Conservation (phyloP, 2,113 vertebrate genomes). For the cat (Felis catus) region DNA sequence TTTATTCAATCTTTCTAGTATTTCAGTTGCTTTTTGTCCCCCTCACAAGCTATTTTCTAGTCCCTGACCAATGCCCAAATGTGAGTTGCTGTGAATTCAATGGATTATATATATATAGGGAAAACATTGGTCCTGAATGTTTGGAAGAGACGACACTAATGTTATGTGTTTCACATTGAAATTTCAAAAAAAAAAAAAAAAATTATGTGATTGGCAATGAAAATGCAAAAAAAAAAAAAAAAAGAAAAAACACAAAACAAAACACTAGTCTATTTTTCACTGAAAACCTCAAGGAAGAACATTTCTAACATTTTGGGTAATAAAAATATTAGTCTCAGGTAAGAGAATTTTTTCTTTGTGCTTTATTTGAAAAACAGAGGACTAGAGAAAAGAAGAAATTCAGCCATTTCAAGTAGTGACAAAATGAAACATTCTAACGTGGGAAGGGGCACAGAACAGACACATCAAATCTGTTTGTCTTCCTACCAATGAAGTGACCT, state of each 20-base stretch:
- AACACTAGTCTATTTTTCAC: neutral
- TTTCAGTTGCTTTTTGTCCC: neutral
- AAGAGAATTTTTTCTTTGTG: neutral
- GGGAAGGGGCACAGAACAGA: neutral
- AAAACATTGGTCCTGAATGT: neutral
- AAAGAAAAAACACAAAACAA: neutral
- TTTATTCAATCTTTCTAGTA: conserved; percentile 57
- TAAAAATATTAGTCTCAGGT: neutral
- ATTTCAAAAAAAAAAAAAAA: neutral
- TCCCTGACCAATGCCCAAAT: neutral
- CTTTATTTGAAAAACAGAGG: neutral
- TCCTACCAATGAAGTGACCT: neutral
- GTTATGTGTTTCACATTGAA: neutral
- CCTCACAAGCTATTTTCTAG: conserved; percentile 42
- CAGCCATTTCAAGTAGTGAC: neutral
- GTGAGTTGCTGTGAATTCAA: neutral
- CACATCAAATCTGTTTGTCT: neutral
- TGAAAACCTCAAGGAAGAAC: conserved; percentile 25
- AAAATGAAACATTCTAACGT: neutral
- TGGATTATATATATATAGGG: neutral
- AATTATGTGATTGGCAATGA: neutral
- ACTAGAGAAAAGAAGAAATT: neutral
- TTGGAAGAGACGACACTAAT: neutral
- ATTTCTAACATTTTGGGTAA: neutral
- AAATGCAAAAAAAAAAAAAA: neutral